phyloP scores from a whole-genome alignment of 2,888 invertebrate species.

The Graphium colonna region DNA sequence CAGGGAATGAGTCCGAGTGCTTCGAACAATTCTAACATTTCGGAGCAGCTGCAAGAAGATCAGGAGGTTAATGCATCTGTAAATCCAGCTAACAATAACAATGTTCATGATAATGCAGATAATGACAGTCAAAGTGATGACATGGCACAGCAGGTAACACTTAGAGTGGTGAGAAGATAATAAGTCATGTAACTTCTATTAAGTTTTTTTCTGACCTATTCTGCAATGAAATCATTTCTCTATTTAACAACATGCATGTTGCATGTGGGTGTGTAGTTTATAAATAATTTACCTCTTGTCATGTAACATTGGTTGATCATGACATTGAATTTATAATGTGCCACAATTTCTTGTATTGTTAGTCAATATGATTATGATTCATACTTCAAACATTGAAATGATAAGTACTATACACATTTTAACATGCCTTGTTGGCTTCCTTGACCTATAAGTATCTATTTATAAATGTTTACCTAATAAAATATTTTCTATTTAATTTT shows the following conservation, averaged over 20 bases:
- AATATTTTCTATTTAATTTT: no score
- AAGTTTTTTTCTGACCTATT: no score
- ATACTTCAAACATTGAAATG: background rate
- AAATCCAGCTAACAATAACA: conserved; percentile 70
- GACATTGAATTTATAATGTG: background rate
- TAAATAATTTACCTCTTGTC: background rate
- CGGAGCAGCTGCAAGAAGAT: conserved; percentile 51
- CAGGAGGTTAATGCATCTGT: conserved; percentile 65
- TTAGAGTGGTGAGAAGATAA: conserved; percentile 15
- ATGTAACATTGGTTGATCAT: background rate
- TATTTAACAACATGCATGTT: no score
- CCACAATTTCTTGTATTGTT: background rate
- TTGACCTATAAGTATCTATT: no score
- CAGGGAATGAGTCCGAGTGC: conserved; percentile 50
- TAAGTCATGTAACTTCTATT: background rate
- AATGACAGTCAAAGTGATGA: conserved; percentile 74
- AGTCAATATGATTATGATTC: background rate
- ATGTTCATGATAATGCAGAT: conserved; percentile 67
- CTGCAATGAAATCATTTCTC: no score
- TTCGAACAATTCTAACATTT: conserved; percentile 56
- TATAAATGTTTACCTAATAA: no score
- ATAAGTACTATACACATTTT: background rate
- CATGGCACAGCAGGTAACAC: conserved; percentile 62
- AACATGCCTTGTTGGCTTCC: no score
- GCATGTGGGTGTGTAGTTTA: no score